phyloP scores from a whole-genome alignment of 2,888 invertebrate genomes.

The Caenorhabditis sp. region DNA sequence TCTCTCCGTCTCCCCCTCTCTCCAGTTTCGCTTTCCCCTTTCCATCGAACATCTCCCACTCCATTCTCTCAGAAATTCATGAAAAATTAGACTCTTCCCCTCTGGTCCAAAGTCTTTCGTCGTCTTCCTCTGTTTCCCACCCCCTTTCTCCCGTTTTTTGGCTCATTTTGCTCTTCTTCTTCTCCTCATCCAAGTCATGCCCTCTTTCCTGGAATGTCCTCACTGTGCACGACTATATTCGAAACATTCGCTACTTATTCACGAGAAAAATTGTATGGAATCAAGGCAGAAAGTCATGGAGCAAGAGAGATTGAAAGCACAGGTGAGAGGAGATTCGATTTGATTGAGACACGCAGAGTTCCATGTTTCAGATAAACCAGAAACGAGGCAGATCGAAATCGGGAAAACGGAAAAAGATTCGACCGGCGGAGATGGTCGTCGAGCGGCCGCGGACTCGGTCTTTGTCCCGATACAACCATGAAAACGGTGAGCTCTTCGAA shows the following conservation, averaged over 20 bases:
- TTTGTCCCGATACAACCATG: slow-evolving; percentile 37
- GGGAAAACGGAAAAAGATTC: slow-evolving; percentile 35
- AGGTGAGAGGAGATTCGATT: slow-evolving; percentile 8
- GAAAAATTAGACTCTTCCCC: slow-evolving; percentile 50
- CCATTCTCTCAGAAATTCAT: slow-evolving; percentile 59
- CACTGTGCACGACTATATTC: slow-evolving; percentile 59
- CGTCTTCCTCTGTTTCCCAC: too few relatives aligned
- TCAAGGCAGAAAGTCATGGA: slow-evolving; percentile 38
- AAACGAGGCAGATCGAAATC: slow-evolving; percentile 44
- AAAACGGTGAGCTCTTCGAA: slow-evolving; percentile 38
- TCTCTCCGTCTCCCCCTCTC: neutral
- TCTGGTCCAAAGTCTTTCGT: neutral
- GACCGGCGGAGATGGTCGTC: slow-evolving; percentile 11
- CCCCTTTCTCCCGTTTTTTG: neutral
- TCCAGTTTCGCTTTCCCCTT: neutral
- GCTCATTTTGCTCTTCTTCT: neutral
- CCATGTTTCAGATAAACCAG: slow-evolving; percentile 23
- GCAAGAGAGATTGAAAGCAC: slow-evolving; percentile 34
- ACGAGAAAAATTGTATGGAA: slow-evolving; percentile 49
- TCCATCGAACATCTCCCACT: slow-evolving; percentile 15
- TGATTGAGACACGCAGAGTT: neutral
- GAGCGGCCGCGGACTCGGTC: slow-evolving; percentile 50
- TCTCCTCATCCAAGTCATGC: slow-evolving; percentile 28
- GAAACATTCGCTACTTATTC: slow-evolving; percentile 53
- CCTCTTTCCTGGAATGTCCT: slow-evolving; percentile 54